Conservation (phyloP, 1,140 invertebrate genomes). For the Oryctes rhinoceros region DNA sequence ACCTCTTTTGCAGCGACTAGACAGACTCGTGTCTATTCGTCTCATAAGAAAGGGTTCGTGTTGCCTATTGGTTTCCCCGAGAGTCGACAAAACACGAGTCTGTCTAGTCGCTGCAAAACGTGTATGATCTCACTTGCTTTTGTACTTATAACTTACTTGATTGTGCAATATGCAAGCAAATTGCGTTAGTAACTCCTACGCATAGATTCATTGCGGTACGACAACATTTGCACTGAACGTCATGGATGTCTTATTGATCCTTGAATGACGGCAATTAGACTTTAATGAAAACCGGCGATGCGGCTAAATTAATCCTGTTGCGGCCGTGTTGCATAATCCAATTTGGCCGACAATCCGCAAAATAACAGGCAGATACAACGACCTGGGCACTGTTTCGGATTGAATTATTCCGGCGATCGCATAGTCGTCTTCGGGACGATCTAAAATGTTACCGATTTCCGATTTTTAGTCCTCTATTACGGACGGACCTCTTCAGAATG, state of each 20-base stretch:
- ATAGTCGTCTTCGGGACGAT: too few species aligned
- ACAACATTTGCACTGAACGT: neutral
- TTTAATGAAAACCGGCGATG: constrained; percentile 17
- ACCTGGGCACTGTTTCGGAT: neutral
- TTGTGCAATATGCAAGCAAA: neutral
- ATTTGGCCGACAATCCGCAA: neutral
- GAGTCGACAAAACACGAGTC: too few species aligned
- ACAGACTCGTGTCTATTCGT: too few species aligned
- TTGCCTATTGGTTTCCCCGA: too few species aligned
- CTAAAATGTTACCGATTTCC: too few species aligned
- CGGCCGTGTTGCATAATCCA: neutral
- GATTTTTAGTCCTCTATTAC: too few species aligned
- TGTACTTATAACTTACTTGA: neutral
- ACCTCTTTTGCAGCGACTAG: too few species aligned
- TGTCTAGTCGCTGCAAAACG: too few species aligned
- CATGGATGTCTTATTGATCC: neutral
- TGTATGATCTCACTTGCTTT: too few species aligned
- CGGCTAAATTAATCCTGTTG: neutral
- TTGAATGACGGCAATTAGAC: neutral
- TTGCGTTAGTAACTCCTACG: neutral
- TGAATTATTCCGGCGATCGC: neutral
- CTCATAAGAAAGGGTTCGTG: too few species aligned
- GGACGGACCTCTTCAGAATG: too few species aligned
- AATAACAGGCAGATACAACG: neutral
- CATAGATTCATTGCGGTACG: neutral